Evolutionary conservation across 2,888 invertebrate species (phyloP), one percentile per base, ranked within the genome.

Genomic region (Apoderus coryli): DNA sequence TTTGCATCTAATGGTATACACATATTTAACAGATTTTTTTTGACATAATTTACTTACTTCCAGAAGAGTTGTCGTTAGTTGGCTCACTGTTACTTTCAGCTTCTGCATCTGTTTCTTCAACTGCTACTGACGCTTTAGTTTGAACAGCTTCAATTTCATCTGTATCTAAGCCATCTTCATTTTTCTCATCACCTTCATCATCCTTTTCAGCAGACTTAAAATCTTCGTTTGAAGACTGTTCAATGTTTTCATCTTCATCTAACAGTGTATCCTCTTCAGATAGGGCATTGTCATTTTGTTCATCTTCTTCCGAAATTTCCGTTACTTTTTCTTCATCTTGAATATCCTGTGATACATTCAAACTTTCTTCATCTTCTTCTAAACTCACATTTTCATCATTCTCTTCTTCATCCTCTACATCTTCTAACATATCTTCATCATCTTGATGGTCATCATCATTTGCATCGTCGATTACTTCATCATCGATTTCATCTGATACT

Each of bases 201-300:
- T 56, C 54, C 33, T 54, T 54, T 26, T 49, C 45, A 16, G 16
- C 45, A 47, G 16, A 44, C 40, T 16, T n/a, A n/a, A n/a, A n/a
- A n/a, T n/a, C n/a, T n/a, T n/a, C n/a, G n/a, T n/a, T n/a, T n/a
- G n/a, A n/a, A n/a, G n/a, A n/a, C n/a, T n/a, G n/a, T n/a, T n/a
- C n/a, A n/a, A n/a, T n/a, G n/a, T n/a, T n/a, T n/a, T n/a, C n/a
- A n/a, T n/a, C n/a, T n/a, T n/a, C n/a, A n/a, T n/a, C n/a, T n/a
- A n/a, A n/a, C n/a, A n/a, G n/a, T n/a, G n/a, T n/a, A n/a, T n/a
- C n/a, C n/a, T n/a, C n/a, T n/a, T n/a, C n/a, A n/a, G n/a, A n/a
- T n/a, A n/a, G n/a, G n/a, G 47, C 41, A 14, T 48, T 41, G 13
- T 49, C 50, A 15, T 19, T 46, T 48, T 22, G 51, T 46, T 31